Conservation (phyloP, 1,140 invertebrate species). For the Nasonia longicornis region DNA sequence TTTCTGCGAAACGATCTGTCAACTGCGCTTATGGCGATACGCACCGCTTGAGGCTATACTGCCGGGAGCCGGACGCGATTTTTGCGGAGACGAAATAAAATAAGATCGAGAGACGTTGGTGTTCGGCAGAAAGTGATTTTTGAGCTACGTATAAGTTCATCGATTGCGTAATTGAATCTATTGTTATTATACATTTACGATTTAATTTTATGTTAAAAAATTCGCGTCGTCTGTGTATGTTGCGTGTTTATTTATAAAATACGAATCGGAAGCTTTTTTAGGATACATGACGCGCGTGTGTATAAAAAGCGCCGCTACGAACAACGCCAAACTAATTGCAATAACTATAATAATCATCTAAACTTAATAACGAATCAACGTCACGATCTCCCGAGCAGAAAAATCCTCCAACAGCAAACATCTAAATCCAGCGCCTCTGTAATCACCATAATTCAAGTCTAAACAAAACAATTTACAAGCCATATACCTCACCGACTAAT, state of each 20-base stretch:
- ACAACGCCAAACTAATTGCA: too few relatives aligned
- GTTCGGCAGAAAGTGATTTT: too few relatives aligned
- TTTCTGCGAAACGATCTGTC: slow-evolving; percentile 25
- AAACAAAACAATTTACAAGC: slow-evolving; percentile 40
- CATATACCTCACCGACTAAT: slow-evolving; percentile 18
- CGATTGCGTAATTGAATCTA: too few relatives aligned
- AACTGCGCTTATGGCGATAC: not conserved
- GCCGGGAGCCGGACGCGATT: not conserved
- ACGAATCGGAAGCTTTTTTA: too few relatives aligned
- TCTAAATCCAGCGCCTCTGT: not conserved
- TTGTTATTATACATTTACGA: not conserved
- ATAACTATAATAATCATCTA: too few relatives aligned
- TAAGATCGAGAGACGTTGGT: too few relatives aligned
- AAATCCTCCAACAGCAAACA: not conserved
- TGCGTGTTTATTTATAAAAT: too few relatives aligned
- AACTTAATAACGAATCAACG: not conserved
- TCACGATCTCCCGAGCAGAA: not conserved
- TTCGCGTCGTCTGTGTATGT: too few relatives aligned
- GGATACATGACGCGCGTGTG: too few relatives aligned
- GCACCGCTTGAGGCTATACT: not conserved
- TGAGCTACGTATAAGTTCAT: too few relatives aligned
- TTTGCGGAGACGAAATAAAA: not conserved
- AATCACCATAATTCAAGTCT: slow-evolving; percentile 32
- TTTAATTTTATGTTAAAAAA: not conserved
- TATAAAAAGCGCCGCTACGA: too few relatives aligned